Base-by-base conservation (phyloP, 2,797 vertebrate genomes). In the Nyctalus aviator region DNA sequence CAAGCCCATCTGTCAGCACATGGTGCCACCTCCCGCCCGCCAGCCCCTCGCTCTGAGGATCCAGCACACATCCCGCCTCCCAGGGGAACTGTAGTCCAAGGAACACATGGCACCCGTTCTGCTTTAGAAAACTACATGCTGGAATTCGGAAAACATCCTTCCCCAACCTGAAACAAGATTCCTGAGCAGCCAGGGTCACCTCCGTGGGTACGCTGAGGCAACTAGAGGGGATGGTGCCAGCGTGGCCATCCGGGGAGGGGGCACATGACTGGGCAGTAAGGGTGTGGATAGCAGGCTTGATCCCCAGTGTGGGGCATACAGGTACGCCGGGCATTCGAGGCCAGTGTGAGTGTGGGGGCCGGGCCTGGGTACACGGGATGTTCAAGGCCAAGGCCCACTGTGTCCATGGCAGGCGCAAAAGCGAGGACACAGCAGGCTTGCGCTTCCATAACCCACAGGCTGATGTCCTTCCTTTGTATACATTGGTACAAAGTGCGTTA, bases 91-190 rank as follows among this genome's bases (percentile, higher is more conserved):
- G 35, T 72, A 27, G 82, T 76, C 81, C 73, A 68, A 64, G 72
- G 17, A 93, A 77, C 55, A 77, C 91, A 57, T 50, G 78, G 82
- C 17, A n/a, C 53, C 30, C 13, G 23, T 32, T 77, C 55, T 93
- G 84, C 41, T 59, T 82, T 68, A 93, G 71, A 50, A 90, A 82
- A 73, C 72, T 76, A 89, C 50, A 92, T 20, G 37, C 53, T 44
- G 48, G 11, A 48, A 84, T 84, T 73, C 53, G 37, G 53, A 82
- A 86, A 85, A 69, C 79, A 85, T n/a, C 48, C 55, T 83, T 95
- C 73, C n/a, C 76, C 66, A 89, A n/a, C 53, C 25, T 0, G 13
- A 13, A 68, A 72, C 35, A 46, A 89, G 90, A 75, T 85, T 64
- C 27, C 50, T 25, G 76, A 62, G 32, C 69, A 66, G 44, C 46